phyloP scores from a whole-genome alignment of 2,113 vertebrate species.

The Limnothrissa miodon region DNA sequence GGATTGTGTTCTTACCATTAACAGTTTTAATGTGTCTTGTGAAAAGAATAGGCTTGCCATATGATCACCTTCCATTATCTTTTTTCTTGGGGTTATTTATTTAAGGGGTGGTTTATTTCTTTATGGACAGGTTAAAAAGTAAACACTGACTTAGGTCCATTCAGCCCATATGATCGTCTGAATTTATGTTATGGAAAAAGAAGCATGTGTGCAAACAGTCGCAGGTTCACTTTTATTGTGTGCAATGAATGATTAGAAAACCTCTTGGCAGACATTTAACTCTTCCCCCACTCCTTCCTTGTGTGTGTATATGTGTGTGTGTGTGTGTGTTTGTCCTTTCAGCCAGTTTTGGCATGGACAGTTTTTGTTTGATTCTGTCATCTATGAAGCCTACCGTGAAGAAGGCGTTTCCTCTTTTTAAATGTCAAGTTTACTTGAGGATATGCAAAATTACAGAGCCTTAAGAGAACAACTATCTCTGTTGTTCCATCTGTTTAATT shows the following conservation, averaged over 20 bases:
- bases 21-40: neutral
- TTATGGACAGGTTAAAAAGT: neutral
- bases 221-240: neutral
- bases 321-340: neutral
- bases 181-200: slow-evolving; percentile 3
- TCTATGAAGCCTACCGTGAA: neutral
- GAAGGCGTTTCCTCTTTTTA: neutral
- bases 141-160: neutral
- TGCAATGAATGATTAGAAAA: neutral
- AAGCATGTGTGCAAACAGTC: slow-evolving; percentile 3
- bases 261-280: neutral
- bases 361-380: neutral
- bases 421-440: slow-evolving; percentile 11
- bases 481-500: neutral
- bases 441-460: neutral
- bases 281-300: neutral
- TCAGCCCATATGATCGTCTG: neutral
- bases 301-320: neutral
- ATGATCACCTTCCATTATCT: neutral
- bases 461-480: neutral
- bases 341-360: neutral
- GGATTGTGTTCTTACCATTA: neutral
- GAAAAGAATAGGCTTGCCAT: neutral
- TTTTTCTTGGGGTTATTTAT: neutral
- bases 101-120: slow-evolving; percentile 11